These are phyloP conservation scores for Papilio glaucus DNA, from an alignment of 1,140 invertebrate genomes.

Conservation along the genomic window DNA sequence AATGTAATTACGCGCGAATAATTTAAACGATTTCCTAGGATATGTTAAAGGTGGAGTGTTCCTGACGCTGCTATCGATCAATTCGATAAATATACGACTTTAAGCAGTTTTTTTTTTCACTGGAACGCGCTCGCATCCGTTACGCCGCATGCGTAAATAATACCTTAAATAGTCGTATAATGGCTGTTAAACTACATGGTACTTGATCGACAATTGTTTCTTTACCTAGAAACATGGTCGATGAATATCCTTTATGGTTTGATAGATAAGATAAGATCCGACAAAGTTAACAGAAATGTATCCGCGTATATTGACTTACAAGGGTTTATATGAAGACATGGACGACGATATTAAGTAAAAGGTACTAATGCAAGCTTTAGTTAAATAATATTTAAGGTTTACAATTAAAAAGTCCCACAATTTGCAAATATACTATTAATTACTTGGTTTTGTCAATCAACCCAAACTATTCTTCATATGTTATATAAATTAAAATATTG, in stretches of 20 bases:
- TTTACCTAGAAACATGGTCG: not conserved
- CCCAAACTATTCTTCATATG: no score
- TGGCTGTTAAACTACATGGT: not conserved
- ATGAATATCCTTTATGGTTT: not conserved
- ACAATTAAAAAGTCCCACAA: no score
- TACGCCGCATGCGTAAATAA: conserved; percentile 9
- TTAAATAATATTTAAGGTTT: no score
- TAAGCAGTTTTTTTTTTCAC: conserved; percentile 22
- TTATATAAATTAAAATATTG: no score
- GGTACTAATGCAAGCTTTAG: no score
- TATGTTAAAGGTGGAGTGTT: conserved; percentile 30
- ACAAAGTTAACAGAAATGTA: no score
- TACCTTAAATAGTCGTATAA: conserved; percentile 26
- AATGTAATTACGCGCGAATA: conserved; percentile 26
- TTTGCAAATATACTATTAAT: no score
- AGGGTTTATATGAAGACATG: no score
- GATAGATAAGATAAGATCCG: no score
- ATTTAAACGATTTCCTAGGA: conserved; percentile 34
- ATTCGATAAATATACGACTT: conserved; percentile 10
- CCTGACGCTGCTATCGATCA: conserved; percentile 24
- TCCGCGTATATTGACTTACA: no score
- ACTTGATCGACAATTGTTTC: conserved; percentile 8
- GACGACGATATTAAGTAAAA: no score
- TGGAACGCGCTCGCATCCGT: conserved; percentile 9
- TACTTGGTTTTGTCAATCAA: no score